Evolutionary conservation across 2,797 vertebrate species (phyloP).

Genomic region (Clarias fuscus): DNA sequence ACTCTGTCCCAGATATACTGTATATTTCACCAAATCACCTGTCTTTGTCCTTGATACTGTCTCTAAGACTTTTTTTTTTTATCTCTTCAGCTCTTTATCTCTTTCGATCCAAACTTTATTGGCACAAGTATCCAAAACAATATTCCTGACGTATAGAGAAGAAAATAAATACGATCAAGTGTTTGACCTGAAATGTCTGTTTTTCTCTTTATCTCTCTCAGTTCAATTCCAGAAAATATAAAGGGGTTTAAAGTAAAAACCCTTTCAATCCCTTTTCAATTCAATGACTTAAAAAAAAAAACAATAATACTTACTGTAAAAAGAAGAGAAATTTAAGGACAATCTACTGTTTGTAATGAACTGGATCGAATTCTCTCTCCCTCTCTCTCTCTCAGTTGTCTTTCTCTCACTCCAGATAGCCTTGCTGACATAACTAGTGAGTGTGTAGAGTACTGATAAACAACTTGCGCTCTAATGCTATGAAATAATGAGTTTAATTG

Average conservation of each 20-base stretch:
- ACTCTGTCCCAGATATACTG: neutral
- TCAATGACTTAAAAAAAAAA: too few relatives aligned
- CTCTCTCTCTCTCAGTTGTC: neutral
- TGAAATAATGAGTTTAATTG: neutral
- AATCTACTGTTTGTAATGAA: neutral
- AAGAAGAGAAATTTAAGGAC: neutral
- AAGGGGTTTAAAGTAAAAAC: neutral
- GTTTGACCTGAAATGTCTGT: neutral
- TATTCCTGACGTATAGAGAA: neutral
- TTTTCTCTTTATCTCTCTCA: neutral
- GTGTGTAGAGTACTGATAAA: neutral
- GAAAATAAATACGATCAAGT: neutral
- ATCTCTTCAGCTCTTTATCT: constrained; percentile 2
- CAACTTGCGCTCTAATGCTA: neutral
- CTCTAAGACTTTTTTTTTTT: neutral
- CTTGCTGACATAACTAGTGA: neutral
- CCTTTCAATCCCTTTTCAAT: too few relatives aligned
- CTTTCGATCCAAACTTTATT: constrained; percentile 12
- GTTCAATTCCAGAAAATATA: neutral
- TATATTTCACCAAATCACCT: neutral
- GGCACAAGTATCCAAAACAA: neutral
- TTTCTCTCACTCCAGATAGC: neutral
- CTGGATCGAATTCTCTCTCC: neutral
- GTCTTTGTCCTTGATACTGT: neutral
- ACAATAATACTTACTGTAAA: neutral